These are phyloP conservation scores for Trachelus stipa DNA, from an alignment of 2,888 invertebrate species.

Conservation along the genomic window DNA sequence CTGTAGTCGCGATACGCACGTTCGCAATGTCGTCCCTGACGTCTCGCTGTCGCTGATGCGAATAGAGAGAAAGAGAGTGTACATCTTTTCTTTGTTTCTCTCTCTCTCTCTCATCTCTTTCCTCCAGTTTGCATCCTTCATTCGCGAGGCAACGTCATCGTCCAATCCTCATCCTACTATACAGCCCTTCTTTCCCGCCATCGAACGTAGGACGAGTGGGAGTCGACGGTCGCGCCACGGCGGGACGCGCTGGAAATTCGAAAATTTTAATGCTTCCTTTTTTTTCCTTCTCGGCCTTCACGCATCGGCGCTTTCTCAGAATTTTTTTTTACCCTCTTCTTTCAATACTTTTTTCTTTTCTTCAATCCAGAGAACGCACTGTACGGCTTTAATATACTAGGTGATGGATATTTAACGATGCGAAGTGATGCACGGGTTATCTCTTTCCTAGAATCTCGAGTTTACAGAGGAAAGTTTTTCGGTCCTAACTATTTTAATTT, in stretches of 20 bases:
- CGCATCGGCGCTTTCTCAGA: constrained; percentile 4
- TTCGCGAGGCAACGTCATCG: not conserved
- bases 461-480: not conserved
- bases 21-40: not conserved
- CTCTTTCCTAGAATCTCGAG: not conserved
- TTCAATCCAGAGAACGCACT: not conserved
- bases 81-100: not conserved
- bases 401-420: not conserved
- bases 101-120: constrained; percentile 20
- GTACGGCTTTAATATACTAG: not conserved
- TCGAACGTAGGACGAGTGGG: not conserved
- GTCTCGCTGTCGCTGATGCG: not conserved
- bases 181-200: not conserved
- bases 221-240: not conserved
- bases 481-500: not conserved
- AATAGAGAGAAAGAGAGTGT: not conserved
- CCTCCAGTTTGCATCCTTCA: constrained; percentile 7
- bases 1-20: not conserved
- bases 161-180: not conserved
- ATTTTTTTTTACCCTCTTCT: not conserved
- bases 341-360: not conserved
- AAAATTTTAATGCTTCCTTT: constrained; percentile 7
- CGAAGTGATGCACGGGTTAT: not conserved
- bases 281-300: not conserved
- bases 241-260: constrained; percentile 10